These are phyloP conservation scores for Chirona hameri DNA, from an alignment of 2,888 invertebrate genomes.

Conservation along the genomic window DNA sequence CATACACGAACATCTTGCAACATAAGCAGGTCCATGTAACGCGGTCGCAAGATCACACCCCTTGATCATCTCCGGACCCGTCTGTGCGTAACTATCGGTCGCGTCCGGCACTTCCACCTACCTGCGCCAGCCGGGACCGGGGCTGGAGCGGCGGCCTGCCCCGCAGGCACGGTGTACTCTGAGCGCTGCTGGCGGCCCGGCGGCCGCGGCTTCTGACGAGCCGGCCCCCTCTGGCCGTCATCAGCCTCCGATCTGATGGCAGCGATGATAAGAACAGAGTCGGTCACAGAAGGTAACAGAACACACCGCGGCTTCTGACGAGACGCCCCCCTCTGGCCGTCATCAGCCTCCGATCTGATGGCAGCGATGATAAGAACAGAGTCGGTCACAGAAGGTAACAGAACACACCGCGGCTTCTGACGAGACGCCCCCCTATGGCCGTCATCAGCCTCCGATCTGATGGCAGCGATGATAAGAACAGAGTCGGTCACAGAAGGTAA, in stretches of 20 bases:
- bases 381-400: too few relatives aligned
- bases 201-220: neutral
- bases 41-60: too few relatives aligned
- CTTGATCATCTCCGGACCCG: too few relatives aligned
- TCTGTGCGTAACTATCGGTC: too few relatives aligned
- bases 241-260: neutral
- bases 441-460: neutral
- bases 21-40: too few relatives aligned
- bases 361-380: too few relatives aligned
- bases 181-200: neutral
- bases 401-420: neutral
- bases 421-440: neutral
- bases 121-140: neutral
- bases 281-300: too few relatives aligned
- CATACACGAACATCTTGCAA: too few relatives aligned
- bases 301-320: neutral
- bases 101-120: too few relatives aligned
- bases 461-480: too few relatives aligned
- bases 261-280: too few relatives aligned
- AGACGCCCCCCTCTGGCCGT: neutral
- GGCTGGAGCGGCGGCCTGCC: neutral
- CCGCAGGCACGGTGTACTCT: neutral
- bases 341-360: neutral
- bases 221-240: neutral
- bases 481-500: too few relatives aligned